Evolutionary conservation across 2,113 vertebrate genomes (phyloP), one percentile per base, ranked within the genome.

Genomic region (Alaudala cheleensis): DNA sequence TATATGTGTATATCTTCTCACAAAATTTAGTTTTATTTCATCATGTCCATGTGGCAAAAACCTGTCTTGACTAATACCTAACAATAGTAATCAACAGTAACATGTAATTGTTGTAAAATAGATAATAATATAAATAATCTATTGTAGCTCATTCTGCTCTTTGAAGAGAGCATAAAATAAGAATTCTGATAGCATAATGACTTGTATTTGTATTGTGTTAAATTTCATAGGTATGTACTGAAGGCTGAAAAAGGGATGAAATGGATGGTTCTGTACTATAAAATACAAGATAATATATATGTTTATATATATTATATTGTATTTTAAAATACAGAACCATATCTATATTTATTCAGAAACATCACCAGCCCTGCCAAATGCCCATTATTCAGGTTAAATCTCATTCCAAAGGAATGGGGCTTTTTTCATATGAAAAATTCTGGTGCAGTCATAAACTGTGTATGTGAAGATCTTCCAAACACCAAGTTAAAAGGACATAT

Each of bases 191-290:
- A 56, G 7, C 11, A 64, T 21, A 86, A 65, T 25, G 61, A 40
- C 8, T 49, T 73, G 2, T 18, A 29, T 53, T 88, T 47, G 4
- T 60, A 44, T 47, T 33, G 3, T 40, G 8, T 51, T 51, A 65
- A 34, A 62, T 86, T 80, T 70, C 18, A 40, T 40, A 44, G 7
- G 3, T 31, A 44, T 23, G 2, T 60, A 33, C 8, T n/a, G 72
- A 74, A 81, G 0, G 1, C 39, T 67, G 21, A 42, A 76, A 88
- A 93, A 80, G 16, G 4, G 33, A 31, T 3, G 9, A 74, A 67
- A 51, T 20, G 0, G 0, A 21, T 24, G 4, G 3, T 62, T 37
- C 7, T n/a, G 2, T 62, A 29, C 4, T 62, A 39, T 13, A 40
- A 69, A 83, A 90, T 9, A 14, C 7, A 58, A n/a, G n/a, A n/a